These are phyloP conservation scores for Columba livia DNA, from an alignment of 2,113 vertebrate genomes.

Conservation along the genomic window DNA sequence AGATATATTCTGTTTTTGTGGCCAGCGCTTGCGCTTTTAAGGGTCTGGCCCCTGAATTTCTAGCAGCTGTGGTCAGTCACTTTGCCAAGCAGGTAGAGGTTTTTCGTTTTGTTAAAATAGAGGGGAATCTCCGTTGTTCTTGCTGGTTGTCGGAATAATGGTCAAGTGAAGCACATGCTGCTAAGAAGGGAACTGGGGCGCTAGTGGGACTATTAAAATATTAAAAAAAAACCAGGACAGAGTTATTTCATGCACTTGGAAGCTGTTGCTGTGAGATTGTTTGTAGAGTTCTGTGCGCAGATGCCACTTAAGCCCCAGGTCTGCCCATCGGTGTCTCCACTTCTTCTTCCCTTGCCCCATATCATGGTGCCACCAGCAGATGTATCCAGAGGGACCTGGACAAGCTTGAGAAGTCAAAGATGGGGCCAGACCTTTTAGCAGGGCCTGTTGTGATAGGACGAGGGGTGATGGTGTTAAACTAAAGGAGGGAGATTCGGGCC, in stretches of 20 bases:
- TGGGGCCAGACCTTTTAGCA: no score
- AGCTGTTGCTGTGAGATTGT: no score
- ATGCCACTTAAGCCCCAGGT: background rate
- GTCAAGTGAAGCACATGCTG: background rate
- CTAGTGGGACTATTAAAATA: background rate
- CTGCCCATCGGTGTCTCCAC: background rate
- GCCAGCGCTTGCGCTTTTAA: background rate
- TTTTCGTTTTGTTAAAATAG: background rate
- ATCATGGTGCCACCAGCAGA: background rate
- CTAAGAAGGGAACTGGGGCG: background rate
- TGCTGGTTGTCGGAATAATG: background rate
- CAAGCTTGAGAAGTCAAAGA: no score
- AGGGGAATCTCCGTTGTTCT: background rate
- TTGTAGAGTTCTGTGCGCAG: no score
- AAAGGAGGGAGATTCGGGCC: no score
- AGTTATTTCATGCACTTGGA: no score
- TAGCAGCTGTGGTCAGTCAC: background rate
- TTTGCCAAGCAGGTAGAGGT: background rate
- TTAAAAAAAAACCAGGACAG: no score
- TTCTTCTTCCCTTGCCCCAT: background rate
- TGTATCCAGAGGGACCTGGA: no score
- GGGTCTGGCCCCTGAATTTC: background rate
- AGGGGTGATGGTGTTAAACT: no score
- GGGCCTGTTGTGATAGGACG: no score
- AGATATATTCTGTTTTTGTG: background rate